phyloP scores from a whole-genome alignment of 2,113 vertebrate species.

The Cynocephalus volans region DNA sequence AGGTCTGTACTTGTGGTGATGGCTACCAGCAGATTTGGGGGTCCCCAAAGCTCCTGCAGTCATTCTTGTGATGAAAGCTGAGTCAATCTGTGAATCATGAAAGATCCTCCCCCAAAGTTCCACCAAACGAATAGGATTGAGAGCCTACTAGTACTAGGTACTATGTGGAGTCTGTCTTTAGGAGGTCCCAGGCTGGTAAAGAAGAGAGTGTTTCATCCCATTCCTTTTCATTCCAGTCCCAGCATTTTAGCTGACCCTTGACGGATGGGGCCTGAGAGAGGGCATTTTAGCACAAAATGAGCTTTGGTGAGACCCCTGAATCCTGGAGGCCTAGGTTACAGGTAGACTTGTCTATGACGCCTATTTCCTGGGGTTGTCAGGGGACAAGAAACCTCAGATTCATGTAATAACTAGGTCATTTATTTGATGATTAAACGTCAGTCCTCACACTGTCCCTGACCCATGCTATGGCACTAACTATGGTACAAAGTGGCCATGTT shows the following conservation, averaged over 20 bases:
- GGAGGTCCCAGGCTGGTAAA: neutral
- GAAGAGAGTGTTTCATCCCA: neutral
- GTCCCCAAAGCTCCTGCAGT: neutral
- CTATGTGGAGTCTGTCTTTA: neutral
- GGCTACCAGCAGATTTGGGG: neutral
- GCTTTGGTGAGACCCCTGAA: neutral
- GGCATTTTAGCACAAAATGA: neutral
- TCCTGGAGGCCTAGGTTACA: neutral
- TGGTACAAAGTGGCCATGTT: neutral
- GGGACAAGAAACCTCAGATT: neutral
- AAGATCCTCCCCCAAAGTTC: neutral
- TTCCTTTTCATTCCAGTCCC: neutral
- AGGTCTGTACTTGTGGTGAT: neutral
- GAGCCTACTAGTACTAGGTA: neutral
- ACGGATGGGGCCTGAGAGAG: neutral
- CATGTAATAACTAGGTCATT: neutral
- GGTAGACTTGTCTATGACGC: neutral
- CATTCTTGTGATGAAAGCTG: neutral
- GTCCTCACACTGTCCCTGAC: neutral
- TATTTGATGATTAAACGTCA: slow-evolving; percentile 20
- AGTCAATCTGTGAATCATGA: neutral
- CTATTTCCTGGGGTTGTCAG: neutral
- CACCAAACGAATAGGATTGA: neutral
- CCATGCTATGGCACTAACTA: neutral
- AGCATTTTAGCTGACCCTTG: neutral